These are phyloP conservation scores for Megaptera novaeangliae DNA, from an alignment of 2,113 vertebrate species.

Conservation along the genomic window DNA sequence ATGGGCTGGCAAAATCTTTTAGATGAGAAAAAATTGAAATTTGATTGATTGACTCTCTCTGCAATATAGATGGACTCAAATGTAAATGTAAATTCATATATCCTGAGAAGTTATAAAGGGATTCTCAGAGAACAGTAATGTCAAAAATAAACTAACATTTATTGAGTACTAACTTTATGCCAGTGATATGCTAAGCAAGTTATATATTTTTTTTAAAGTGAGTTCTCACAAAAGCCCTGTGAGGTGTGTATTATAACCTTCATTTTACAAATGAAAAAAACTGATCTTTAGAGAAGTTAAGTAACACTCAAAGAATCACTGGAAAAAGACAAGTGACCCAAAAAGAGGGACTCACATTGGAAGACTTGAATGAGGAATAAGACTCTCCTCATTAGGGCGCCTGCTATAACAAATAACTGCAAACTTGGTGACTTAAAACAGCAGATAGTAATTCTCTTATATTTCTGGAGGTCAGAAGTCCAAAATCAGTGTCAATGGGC, in stretches of 20 bases:
- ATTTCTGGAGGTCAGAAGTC: background rate
- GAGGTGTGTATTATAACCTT: background rate
- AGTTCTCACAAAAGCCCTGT: background rate
- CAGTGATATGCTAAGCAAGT: background rate
- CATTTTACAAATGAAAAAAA: background rate
- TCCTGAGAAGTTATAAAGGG: conserved; percentile 34
- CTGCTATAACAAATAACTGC: background rate
- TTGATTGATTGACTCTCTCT: conserved; percentile 57
- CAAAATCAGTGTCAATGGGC: background rate
- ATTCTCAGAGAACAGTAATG: conserved; percentile 18
- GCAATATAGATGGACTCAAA: conserved; percentile 39
- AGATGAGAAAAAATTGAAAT: conserved; percentile 61
- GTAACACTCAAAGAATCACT: background rate
- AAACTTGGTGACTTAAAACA: background rate
- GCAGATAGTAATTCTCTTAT: background rate
- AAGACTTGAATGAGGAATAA: background rate
- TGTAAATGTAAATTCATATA: conserved; percentile 53
- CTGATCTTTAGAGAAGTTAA: background rate
- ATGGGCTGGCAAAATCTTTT: conserved; percentile 57
- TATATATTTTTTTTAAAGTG: background rate
- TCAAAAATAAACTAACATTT: conserved; percentile 30
- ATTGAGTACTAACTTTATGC: background rate
- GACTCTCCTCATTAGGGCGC: background rate
- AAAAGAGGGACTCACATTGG: background rate
- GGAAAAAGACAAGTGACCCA: background rate